Evolutionary conservation across 2,113 vertebrate genomes (phyloP).

Genomic region (Bambusicola thoracicus): DNA sequence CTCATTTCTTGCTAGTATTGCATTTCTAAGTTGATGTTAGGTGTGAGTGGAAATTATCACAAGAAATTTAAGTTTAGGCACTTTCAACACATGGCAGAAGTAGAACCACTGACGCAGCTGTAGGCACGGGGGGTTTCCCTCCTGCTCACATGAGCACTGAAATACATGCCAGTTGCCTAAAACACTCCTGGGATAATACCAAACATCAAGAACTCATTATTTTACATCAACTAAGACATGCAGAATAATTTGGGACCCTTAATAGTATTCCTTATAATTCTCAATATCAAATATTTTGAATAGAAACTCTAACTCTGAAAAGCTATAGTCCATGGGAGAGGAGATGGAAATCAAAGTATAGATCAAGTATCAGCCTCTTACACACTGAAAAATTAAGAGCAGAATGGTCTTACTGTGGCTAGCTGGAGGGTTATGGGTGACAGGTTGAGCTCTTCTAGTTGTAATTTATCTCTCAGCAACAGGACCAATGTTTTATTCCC

Average conservation of each 20-base stretch:
- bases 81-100: background rate
- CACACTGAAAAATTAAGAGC: conserved; percentile 49
- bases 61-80: background rate
- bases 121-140: background rate
- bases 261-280: background rate
- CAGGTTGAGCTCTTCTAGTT: conserved; percentile 61
- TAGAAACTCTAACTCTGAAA: conserved; percentile 33
- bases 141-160: background rate
- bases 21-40: background rate
- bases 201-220: background rate
- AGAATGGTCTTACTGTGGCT: conserved; percentile 55
- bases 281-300: background rate
- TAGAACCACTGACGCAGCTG: background rate
- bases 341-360: conserved; percentile 39
- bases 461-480: conserved; percentile 75
- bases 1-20: background rate
- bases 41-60: background rate
- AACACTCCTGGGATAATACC: background rate
- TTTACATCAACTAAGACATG: background rate
- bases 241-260: background rate
- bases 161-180: background rate
- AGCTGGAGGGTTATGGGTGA: conserved; percentile 64
- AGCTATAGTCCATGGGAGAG: background rate
- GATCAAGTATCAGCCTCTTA: conserved; percentile 42
- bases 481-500: conserved; percentile 58